Evolutionary conservation across 2,113 vertebrate species (phyloP), one percentile per base, ranked within the genome.

Genomic region (Gorsachius goisagi): DNA sequence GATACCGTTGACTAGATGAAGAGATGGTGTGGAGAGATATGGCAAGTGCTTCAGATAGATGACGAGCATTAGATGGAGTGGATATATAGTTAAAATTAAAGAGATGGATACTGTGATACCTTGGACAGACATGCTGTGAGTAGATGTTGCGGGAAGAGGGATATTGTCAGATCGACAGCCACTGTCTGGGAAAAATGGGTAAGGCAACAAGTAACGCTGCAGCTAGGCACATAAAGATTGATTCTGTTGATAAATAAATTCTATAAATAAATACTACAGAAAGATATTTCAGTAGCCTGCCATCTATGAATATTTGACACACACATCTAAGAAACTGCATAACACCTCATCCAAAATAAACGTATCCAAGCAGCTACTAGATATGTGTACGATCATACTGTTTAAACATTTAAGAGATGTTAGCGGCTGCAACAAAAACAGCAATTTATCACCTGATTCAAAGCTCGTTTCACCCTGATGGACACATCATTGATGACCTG

Each of bases 211-310:
- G 85, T 92, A 95, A 92, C 68, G 64, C 45, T 81, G 69, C 69
- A 83, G 85, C 78, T 81, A 75, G 84, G 87, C 80, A 72, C 26
- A 53, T 78, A 73, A 75, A 91, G 94, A 97, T 82, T 85, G 76
- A 97, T 92, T 63, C 83, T 89, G 58, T 27, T 62, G 92, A 97
- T 97, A 96, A 97, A 97, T 96, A 93, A 90, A 90, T 93, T 85
- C 94, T 93, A 95, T 97, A 97, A 98, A 97, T 98, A 97, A 98
- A 95, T 96, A 75, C 92, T 81, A 62, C 88, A 93, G 75, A 63
- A 88, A 92, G 93, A 94, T 94, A 90, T 91, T 94, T 97, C 91
- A 27, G 85, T 93, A 94, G 82, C 73, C 80, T 96, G 85, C 85
- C 92, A 63, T 96, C 91, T 96, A 94, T 94, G 94, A 97, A 93